Evolutionary conservation across 2,113 vertebrate genomes (phyloP).

Genomic region (Labeo rohita): DNA sequence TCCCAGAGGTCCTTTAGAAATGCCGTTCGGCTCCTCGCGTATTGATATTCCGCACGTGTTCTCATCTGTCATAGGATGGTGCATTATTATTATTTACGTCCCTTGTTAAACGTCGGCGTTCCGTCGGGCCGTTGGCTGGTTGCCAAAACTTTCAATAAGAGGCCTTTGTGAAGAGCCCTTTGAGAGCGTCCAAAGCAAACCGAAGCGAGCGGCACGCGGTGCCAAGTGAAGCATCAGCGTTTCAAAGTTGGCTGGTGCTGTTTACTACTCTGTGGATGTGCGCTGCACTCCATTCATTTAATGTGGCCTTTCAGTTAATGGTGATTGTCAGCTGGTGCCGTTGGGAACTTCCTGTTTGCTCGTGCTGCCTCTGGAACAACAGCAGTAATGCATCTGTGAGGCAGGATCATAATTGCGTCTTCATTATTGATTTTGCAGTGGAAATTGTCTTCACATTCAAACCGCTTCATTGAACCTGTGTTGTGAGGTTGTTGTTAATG

Average conservation of each 20-base stretch:
- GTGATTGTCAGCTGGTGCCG: neutral
- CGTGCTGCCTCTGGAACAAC: neutral
- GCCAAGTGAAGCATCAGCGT: slow-evolving; percentile 28
- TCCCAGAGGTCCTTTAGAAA: neutral
- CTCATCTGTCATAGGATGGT: neutral
- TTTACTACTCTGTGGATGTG: neutral
- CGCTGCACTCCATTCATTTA: neutral
- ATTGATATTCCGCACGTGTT: slow-evolving; percentile 1
- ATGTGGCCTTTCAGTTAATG: slow-evolving; percentile 5
- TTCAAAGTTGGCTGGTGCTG: neutral
- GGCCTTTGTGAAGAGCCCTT: slow-evolving; percentile 2
- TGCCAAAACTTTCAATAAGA: slow-evolving; percentile 13
- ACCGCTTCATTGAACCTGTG: neutral
- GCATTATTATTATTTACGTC: slow-evolving; percentile 27
- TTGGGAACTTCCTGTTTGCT: slow-evolving; percentile 16
- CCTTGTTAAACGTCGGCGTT: neutral
- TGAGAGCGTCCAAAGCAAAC: slow-evolving; percentile 1
- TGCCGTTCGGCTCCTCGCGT: neutral
- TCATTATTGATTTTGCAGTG: slow-evolving; percentile 1
- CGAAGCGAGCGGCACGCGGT: neutral
- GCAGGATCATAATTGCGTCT: neutral
- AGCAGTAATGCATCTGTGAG: neutral
- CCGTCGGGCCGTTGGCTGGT: neutral
- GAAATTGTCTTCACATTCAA: neutral
- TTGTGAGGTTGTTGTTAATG: neutral